These are phyloP conservation scores for Syngnathus typhle DNA, from an alignment of 2,113 vertebrate species.

Conservation along the genomic window DNA sequence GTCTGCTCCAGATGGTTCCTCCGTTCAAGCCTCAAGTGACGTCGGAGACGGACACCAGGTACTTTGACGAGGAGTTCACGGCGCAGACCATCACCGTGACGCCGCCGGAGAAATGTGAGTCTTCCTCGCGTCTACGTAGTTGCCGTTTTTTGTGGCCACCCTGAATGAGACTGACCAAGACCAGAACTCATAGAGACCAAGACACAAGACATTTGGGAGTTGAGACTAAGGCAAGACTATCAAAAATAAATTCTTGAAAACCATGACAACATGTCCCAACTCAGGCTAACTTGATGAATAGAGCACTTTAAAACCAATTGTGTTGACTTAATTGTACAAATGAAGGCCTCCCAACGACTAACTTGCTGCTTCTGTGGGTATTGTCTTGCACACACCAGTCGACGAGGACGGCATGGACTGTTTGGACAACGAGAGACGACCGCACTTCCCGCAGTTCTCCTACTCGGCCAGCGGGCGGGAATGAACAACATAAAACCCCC, in stretches of 20 bases:
- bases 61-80: constrained; percentile 81
- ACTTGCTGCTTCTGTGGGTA: background rate
- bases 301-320: no score
- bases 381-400: constrained; percentile 63
- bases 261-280: no score
- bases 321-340: background rate
- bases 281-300: no score
- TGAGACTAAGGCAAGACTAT: no score
- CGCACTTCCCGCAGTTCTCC: constrained; percentile 98
- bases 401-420: constrained; percentile 97
- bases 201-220: no score
- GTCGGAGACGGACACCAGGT: constrained; percentile 80
- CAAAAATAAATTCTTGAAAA: no score
- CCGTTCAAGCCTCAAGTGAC: constrained; percentile 80
- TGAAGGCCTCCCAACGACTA: background rate
- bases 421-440: constrained; percentile 91
- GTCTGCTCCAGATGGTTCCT: constrained; percentile 65
- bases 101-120: constrained; percentile 79
- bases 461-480: constrained; percentile 97
- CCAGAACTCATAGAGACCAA: no score
- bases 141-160: background rate
- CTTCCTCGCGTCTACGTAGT: background rate
- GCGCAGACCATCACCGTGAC: constrained; percentile 82
- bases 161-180: no score
- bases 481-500: constrained; percentile 60